These are phyloP conservation scores for Pardosa pseudoannulata DNA, from an alignment of 2,888 invertebrate species.

Conservation along the genomic window DNA sequence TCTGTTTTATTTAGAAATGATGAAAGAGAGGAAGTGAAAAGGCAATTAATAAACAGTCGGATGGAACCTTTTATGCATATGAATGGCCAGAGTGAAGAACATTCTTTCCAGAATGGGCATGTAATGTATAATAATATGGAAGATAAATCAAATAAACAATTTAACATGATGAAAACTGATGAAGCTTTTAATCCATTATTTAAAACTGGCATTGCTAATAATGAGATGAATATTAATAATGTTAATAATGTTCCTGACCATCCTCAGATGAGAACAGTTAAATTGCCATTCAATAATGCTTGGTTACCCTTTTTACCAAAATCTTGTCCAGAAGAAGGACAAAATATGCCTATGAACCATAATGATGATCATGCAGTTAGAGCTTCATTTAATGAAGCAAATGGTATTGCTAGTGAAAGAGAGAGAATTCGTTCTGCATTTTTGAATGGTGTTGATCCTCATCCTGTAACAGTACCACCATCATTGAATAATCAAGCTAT, in stretches of 20 bases:
- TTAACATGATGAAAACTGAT: constrained; percentile 29
- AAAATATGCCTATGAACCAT: constrained; percentile 29
- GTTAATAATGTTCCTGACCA: constrained; percentile 26
- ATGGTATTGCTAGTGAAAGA: constrained; percentile 42
- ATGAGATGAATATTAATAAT: constrained; percentile 34
- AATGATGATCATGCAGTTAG: constrained; percentile 30
- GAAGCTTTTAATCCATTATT: constrained; percentile 25
- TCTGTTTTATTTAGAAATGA: constrained; percentile 15
- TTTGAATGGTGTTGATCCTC: constrained; percentile 18
- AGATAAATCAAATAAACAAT: constrained; percentile 38
- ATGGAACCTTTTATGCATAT: constrained; percentile 25
- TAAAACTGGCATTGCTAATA: constrained; percentile 34
- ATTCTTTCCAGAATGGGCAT: constrained; percentile 30
- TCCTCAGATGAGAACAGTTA: constrained; percentile 5
- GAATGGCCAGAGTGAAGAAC: neutral
- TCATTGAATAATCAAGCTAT: neutral
- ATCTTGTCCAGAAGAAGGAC: constrained; percentile 34
- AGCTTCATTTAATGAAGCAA: constrained; percentile 51
- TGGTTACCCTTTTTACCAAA: constrained; percentile 46
- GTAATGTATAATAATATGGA: constrained; percentile 31
- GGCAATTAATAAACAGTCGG: constrained; percentile 27
- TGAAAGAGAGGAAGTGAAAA: constrained; percentile 46
- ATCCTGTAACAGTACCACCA: constrained; percentile 16
- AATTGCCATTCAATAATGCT: constrained; percentile 41
- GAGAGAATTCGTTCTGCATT: constrained; percentile 18